Conservation (phyloP, 2,797 vertebrate genomes). For the Anguilla megastoma region DNA sequence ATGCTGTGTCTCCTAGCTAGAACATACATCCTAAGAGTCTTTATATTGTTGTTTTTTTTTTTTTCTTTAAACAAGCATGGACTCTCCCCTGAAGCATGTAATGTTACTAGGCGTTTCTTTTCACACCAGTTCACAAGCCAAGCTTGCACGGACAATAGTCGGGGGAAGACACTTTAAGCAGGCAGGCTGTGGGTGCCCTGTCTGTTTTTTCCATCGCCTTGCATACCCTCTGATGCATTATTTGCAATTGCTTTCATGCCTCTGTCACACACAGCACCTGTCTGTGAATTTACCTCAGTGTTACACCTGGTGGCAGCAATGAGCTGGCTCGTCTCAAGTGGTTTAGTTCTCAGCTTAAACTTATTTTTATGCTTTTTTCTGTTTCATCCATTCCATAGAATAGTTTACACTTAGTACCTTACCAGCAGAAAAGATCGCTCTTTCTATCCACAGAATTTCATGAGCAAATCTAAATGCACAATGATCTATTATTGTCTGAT, state of each 20-base stretch:
- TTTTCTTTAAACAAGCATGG: too few relatives aligned
- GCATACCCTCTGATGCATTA: neutral
- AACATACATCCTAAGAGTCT: neutral
- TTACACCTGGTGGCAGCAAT: neutral
- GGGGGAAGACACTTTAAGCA: neutral
- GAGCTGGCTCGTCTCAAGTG: neutral
- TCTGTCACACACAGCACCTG: neutral
- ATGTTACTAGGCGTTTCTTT: too few relatives aligned
- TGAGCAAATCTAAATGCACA: neutral
- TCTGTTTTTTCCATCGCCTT: neutral
- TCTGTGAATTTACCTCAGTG: neutral
- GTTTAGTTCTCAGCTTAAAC: neutral
- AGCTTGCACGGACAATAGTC: too few relatives aligned
- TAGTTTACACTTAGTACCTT: neutral
- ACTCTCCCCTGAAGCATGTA: too few relatives aligned
- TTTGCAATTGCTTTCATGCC: neutral
- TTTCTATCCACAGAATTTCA: neutral
- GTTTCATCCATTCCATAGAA: neutral
- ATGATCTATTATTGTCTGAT: too few relatives aligned
- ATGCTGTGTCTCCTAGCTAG: neutral
- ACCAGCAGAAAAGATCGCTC: conserved; percentile 16
- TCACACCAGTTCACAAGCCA: too few relatives aligned
- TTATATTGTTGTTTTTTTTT: too few relatives aligned
- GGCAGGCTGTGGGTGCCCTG: neutral
- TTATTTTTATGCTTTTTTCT: neutral